Evolutionary conservation across 2,113 vertebrate genomes (phyloP).

Genomic region (Neopipo cinnamomea): DNA sequence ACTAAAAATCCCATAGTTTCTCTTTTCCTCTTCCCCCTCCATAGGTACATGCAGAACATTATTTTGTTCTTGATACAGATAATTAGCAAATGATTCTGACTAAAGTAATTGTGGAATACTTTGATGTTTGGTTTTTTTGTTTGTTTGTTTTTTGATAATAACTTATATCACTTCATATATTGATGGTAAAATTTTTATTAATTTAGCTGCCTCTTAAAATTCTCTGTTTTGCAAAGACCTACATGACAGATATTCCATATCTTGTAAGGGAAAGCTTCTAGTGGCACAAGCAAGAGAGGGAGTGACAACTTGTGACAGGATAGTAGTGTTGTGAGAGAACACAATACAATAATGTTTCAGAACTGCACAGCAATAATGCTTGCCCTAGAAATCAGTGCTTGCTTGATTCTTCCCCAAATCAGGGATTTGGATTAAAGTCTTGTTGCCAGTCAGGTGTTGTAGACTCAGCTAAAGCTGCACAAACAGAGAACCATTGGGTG

Average conservation of each 20-base stretch:
- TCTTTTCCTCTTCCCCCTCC: background rate
- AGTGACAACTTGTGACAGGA: background rate
- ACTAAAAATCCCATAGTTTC: background rate
- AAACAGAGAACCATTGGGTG: background rate
- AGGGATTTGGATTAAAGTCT: background rate
- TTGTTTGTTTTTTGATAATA: background rate
- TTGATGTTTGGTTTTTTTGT: background rate
- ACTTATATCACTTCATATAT: rapidly evolving
- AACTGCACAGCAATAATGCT: background rate
- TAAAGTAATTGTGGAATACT: background rate
- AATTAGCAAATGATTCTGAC: background rate
- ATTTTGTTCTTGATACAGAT: background rate
- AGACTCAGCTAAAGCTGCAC: background rate
- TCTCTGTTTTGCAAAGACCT: background rate
- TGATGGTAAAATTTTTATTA: background rate
- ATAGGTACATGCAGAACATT: background rate
- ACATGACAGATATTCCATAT: background rate
- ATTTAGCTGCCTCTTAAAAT: background rate
- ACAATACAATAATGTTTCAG: background rate
- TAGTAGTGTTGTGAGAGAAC: background rate
- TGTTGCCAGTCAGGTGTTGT: background rate
- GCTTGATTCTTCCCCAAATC: background rate
- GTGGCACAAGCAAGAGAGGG: background rate
- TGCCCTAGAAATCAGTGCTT: background rate
- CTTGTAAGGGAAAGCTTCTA: background rate